Percentiles rank a stretch among this genome's conserved stretches.
Conservation (phyloP, 2,797 vertebrate species). For the Protonibea diacanthus region DNA sequence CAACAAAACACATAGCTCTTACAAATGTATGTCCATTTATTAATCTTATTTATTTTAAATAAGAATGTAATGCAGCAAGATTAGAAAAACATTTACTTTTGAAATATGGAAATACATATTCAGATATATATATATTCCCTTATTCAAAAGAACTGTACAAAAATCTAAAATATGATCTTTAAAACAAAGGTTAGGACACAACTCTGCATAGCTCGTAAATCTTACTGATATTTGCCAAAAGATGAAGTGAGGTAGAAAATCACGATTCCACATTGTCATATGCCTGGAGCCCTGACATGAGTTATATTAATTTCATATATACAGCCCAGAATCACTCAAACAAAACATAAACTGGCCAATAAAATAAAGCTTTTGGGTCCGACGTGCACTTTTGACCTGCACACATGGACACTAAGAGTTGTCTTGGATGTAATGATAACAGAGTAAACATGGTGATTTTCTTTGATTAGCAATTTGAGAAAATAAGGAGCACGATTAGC, state of each 20-base stretch:
- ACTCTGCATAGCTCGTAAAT: constrained; percentile 72
- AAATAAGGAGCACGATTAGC: constrained; percentile 69
- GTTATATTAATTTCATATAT: constrained; percentile 66
- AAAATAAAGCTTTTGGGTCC: constrained; percentile 40
- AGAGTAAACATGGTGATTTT: constrained; percentile 77
- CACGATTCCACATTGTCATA: constrained; percentile 76
- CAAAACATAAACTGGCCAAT: constrained; percentile 62
- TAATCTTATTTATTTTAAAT: constrained; percentile 82
- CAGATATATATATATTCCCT: constrained; percentile 31
- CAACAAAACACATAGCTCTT: constrained; percentile 42
- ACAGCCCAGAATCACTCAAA: constrained; percentile 60
- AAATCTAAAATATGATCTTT: constrained; percentile 61
- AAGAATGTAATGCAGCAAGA: constrained; percentile 69
- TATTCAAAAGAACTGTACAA: constrained; percentile 64
- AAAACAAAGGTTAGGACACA: constrained; percentile 57
- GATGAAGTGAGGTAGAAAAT: constrained; percentile 92
- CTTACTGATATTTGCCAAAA: constrained; percentile 74
- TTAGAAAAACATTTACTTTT: constrained; percentile 39
- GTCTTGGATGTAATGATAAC: constrained; percentile 36
- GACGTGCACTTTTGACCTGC: constrained; percentile 64
- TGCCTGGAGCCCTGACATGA: constrained; percentile 68
- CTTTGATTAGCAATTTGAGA: constrained; percentile 83
- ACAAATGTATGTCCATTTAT: constrained; percentile 75
- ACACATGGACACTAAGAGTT: constrained; percentile 51
- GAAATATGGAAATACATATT: constrained; percentile 52